These are phyloP conservation scores for Helicoverpa assulta DNA, from an alignment of 2,888 invertebrate genomes.

Conservation along the genomic window DNA sequence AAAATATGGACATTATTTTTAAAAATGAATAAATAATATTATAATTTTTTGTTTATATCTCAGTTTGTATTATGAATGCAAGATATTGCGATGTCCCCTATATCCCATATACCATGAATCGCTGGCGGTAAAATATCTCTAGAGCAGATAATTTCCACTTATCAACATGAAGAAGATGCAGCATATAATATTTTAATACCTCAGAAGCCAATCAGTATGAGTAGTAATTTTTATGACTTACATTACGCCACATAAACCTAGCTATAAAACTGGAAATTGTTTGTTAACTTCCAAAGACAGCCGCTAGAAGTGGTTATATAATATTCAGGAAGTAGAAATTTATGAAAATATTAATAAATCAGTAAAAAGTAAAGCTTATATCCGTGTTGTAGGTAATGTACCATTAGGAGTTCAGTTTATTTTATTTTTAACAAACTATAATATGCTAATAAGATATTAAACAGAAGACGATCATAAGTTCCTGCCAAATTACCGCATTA, in stretches of 20 bases:
- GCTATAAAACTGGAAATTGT: constrained; percentile 29
- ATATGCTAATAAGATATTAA: constrained; percentile 26
- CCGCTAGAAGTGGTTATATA: neutral
- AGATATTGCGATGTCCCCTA: too few species aligned
- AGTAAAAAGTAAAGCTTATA: too few species aligned
- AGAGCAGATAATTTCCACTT: too few species aligned
- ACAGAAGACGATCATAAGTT: constrained; percentile 18
- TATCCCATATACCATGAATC: too few species aligned
- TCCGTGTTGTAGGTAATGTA: too few species aligned
- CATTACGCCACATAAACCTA: constrained; percentile 3
- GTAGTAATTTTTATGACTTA: neutral
- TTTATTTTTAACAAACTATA: neutral
- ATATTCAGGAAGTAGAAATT: too few species aligned
- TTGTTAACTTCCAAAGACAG: constrained; percentile 20
- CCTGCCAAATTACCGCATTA: constrained; percentile 8
- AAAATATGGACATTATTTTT: constrained; percentile 5
- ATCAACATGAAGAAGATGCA: neutral
- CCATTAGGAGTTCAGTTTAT: neutral
- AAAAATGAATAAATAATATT: neutral
- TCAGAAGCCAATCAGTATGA: constrained; percentile 31
- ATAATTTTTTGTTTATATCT: too few species aligned
- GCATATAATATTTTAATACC: constrained; percentile 1
- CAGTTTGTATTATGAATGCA: too few species aligned
- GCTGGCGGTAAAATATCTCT: too few species aligned
- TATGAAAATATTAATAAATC: too few species aligned